These are phyloP conservation scores for Actinemys pallida DNA, from an alignment of 2,113 vertebrate species.

Conservation along the genomic window DNA sequence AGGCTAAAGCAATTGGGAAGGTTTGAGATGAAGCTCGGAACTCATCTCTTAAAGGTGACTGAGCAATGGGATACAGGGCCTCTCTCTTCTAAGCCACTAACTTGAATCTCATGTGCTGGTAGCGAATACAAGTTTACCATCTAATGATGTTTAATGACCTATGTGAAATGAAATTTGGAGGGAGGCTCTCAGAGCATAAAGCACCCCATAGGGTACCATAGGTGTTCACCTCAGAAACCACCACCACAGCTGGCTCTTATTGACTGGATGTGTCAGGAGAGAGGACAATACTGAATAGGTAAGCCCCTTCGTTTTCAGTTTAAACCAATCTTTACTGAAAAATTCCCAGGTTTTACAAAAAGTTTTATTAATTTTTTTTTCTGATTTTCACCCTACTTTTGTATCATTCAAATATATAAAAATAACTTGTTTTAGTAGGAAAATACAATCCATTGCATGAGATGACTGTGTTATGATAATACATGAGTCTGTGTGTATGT, in stretches of 20 bases:
- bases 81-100: background rate
- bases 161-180: background rate
- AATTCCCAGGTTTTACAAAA: too few species aligned
- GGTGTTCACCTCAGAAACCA: background rate
- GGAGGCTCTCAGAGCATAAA: background rate
- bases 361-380: too few species aligned
- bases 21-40: background rate
- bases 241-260: background rate
- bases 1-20: background rate
- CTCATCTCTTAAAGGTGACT: rapidly evolving
- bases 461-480: too few species aligned
- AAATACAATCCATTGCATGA: too few species aligned
- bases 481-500: too few species aligned
- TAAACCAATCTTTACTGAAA: too few species aligned
- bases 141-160: background rate
- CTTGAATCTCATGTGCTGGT: background rate
- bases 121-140: background rate
- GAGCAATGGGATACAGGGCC: background rate
- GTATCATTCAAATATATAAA: too few species aligned
- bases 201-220: background rate
- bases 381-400: too few species aligned
- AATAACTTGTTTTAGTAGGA: too few species aligned
- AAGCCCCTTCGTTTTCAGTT: too few species aligned
- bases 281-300: background rate
- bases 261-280: background rate